A percentile compares a stretch with the other conserved stretches of the same genome.
Conservation (phyloP, 2,797 vertebrate species). For the Acipenser oxyrinchus region DNA sequence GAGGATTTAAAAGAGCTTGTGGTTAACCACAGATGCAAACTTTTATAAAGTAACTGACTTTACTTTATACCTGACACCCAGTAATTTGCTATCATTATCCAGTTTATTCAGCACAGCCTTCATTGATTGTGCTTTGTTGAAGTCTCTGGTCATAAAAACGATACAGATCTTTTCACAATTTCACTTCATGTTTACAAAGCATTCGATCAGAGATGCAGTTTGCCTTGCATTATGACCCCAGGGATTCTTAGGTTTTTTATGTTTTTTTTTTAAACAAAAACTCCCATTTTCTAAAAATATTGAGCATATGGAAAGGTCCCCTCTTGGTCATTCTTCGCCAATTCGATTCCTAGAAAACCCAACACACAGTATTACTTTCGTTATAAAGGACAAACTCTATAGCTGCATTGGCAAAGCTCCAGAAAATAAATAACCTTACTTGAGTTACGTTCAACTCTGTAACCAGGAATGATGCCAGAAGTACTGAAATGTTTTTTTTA, state of each 20-base stretch:
- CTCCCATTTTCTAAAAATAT: too few relatives aligned
- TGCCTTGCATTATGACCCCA: too few relatives aligned
- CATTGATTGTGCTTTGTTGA: background rate
- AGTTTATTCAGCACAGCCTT: background rate
- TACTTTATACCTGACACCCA: background rate
- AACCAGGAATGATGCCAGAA: background rate
- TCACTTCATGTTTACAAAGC: too few relatives aligned
- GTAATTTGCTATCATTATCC: background rate
- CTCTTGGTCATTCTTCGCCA: background rate
- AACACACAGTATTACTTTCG: background rate
- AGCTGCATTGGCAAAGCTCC: background rate
- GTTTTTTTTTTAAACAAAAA: too few relatives aligned
- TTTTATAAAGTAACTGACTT: constrained; percentile 1
- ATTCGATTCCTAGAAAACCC: background rate
- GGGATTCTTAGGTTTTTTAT: too few relatives aligned
- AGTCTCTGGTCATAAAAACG: too few relatives aligned
- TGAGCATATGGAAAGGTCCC: too few relatives aligned
- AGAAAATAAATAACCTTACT: background rate
- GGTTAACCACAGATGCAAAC: constrained; percentile 1
- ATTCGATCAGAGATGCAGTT: too few relatives aligned
- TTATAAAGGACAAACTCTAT: background rate
- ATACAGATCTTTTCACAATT: too few relatives aligned
- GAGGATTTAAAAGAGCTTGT: background rate
- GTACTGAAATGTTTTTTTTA: background rate
- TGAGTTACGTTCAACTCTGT: background rate